phyloP scores from a whole-genome alignment of 2,888 invertebrate species.

The Danaus chrysippus region DNA sequence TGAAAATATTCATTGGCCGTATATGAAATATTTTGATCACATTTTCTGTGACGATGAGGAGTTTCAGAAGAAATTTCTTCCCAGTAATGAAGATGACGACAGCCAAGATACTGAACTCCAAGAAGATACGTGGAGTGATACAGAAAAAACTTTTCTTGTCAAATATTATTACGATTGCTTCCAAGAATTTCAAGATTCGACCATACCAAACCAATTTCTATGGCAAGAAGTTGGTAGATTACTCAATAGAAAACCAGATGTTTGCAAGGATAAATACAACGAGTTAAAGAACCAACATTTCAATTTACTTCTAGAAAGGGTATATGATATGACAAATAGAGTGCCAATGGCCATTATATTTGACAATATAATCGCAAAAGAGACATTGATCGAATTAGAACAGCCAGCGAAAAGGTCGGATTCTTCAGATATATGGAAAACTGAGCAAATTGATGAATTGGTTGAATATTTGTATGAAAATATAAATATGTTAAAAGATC shows the following conservation, averaged over 20 bases:
- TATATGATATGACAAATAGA: conserved; percentile 48
- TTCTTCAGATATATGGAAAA: conserved; percentile 42
- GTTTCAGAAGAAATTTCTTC: conserved; percentile 46
- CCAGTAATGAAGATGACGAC: conserved; percentile 11
- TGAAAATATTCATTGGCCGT: conserved; percentile 57
- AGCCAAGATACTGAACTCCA: conserved; percentile 20
- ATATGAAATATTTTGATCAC: conserved; percentile 59
- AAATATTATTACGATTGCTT: conserved; percentile 69
- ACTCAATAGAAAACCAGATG: conserved; percentile 54
- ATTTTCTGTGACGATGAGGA: conserved; percentile 57
- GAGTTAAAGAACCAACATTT: conserved; percentile 53
- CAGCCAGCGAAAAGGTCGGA: conserved; percentile 29
- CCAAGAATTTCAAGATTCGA: conserved; percentile 61
- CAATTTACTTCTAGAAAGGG: conserved; percentile 45
- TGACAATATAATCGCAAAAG: conserved; percentile 61
- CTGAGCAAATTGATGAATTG: conserved; percentile 49
- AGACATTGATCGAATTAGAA: conserved; percentile 44
- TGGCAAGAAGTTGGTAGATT: conserved; percentile 68
- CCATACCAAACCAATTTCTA: conserved; percentile 63
- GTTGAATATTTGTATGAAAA: conserved; percentile 62
- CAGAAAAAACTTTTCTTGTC: conserved; percentile 57
- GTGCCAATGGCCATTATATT: conserved; percentile 56
- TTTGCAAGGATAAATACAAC: conserved; percentile 51
- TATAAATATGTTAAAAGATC: conserved; percentile 60
- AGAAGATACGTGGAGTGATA: conserved; percentile 48